phyloP scores from a whole-genome alignment of 2,113 vertebrate genomes.

The Mormoops blainvillei region DNA sequence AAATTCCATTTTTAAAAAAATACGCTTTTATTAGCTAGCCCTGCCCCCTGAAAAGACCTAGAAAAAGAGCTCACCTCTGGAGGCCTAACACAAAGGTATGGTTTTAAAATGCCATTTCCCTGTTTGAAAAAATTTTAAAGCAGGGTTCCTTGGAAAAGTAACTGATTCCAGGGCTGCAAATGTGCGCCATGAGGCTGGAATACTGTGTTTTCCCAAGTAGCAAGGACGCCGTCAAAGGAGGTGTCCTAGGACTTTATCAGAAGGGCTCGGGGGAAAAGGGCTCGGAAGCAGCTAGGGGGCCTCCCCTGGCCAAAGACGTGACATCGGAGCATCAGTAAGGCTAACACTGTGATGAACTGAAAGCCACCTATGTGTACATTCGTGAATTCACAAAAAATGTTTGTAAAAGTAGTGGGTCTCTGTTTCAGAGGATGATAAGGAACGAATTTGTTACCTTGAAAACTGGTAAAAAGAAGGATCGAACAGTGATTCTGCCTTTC shows the following conservation, averaged over 20 bases:
- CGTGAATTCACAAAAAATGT: background rate
- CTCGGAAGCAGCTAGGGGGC: background rate
- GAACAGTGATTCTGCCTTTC: rapidly evolving
- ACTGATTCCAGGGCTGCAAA: background rate
- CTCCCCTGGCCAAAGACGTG: background rate
- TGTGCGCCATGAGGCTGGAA: background rate
- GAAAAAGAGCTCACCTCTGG: background rate
- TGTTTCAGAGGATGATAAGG: background rate
- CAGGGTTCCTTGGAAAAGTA: background rate
- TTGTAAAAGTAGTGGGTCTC: background rate
- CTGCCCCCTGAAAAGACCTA: background rate
- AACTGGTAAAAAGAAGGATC: background rate
- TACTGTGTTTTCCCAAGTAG: background rate
- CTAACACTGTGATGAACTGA: background rate
- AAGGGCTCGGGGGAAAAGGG: background rate
- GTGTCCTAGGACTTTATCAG: background rate
- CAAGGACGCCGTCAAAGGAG: background rate
- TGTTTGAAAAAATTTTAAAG: background rate
- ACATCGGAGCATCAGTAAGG: background rate
- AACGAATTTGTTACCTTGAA: background rate
- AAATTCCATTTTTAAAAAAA: background rate
- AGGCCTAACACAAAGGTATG: background rate
- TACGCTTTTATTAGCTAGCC: background rate
- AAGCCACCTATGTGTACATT: background rate
- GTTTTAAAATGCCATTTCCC: background rate